phyloP scores from a whole-genome alignment of 1,140 invertebrate genomes.

The Drosophila asahinai region DNA sequence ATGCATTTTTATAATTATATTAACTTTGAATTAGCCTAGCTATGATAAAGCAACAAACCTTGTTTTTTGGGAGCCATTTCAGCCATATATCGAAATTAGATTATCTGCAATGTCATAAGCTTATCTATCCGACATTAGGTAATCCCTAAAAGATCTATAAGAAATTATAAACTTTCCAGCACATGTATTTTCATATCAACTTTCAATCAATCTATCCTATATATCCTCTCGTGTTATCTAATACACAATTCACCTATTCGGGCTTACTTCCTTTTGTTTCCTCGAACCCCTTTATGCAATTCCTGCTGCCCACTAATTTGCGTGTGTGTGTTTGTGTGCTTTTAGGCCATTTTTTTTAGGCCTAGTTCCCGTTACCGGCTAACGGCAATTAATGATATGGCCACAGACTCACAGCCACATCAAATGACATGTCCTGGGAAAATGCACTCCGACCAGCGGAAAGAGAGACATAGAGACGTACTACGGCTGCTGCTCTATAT shows the following conservation, averaged over 20 bases:
- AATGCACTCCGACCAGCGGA: conserved; percentile 34
- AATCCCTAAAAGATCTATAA: too few species aligned
- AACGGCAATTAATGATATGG: conserved; percentile 82
- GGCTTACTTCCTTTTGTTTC: not conserved
- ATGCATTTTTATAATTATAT: too few species aligned
- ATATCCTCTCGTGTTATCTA: too few species aligned
- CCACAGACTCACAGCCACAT: conserved; percentile 81
- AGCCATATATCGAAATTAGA: too few species aligned
- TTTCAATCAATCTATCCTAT: not conserved
- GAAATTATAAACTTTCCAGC: too few species aligned
- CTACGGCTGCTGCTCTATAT: not conserved
- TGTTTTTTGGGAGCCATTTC: too few species aligned
- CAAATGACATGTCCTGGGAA: conserved; percentile 70
- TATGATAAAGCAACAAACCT: too few species aligned
- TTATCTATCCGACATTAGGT: too few species aligned
- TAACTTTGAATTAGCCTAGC: too few species aligned
- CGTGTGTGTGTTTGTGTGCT: conserved; percentile 41
- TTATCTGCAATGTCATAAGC: too few species aligned
- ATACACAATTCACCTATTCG: not conserved
- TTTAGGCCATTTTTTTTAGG: conserved; percentile 51
- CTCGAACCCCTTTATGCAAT: not conserved
- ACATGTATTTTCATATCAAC: not conserved
- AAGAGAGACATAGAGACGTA: conserved; percentile 25
- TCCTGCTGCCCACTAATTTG: conserved; percentile 61
- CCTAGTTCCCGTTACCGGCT: conserved; percentile 49